Conservation (phyloP, 2,888 invertebrate genomes). For the Scaptomyza caliginosa region DNA sequence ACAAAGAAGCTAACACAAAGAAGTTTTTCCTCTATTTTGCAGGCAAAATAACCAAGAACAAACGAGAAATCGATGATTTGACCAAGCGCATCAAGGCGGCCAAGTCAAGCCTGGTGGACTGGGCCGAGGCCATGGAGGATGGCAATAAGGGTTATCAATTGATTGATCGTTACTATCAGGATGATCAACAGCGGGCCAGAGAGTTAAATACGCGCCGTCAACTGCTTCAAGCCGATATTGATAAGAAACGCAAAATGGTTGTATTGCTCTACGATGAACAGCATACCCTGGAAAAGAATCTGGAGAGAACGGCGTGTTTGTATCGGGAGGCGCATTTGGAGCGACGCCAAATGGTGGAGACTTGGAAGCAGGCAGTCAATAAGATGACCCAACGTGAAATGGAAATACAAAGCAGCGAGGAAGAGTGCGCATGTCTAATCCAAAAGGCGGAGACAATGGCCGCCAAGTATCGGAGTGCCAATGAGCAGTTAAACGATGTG, state of each 20-base stretch:
- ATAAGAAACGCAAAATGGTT: constrained; percentile 84
- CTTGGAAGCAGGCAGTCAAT: constrained; percentile 89
- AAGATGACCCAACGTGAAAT: constrained; percentile 89
- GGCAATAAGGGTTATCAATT: constrained; percentile 88
- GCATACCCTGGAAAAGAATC: constrained; percentile 85
- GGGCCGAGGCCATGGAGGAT: constrained; percentile 89
- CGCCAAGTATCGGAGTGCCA: constrained; percentile 84
- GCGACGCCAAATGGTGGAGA: constrained; percentile 88
- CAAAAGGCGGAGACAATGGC: constrained; percentile 80
- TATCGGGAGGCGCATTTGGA: constrained; percentile 87
- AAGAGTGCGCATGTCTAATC: constrained; percentile 64
- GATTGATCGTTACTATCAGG: constrained; percentile 89
- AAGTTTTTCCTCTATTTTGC: constrained; percentile 12
- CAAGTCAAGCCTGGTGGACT: constrained; percentile 87
- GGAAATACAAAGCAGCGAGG: constrained; percentile 87
- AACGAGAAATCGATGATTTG: constrained; percentile 87
- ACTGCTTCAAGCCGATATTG: constrained; percentile 85
- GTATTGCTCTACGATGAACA: constrained; percentile 85
- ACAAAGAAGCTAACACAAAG: neutral
- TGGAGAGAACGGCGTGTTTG: constrained; percentile 85
- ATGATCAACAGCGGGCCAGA: constrained; percentile 88
- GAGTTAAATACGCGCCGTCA: constrained; percentile 86
- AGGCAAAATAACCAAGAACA: constrained; percentile 85
- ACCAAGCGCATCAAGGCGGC: constrained; percentile 89
- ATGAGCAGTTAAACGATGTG: constrained; percentile 85